These are phyloP conservation scores for Hydrophis major DNA, from an alignment of 2,797 vertebrate genomes.

Conservation along the genomic window DNA sequence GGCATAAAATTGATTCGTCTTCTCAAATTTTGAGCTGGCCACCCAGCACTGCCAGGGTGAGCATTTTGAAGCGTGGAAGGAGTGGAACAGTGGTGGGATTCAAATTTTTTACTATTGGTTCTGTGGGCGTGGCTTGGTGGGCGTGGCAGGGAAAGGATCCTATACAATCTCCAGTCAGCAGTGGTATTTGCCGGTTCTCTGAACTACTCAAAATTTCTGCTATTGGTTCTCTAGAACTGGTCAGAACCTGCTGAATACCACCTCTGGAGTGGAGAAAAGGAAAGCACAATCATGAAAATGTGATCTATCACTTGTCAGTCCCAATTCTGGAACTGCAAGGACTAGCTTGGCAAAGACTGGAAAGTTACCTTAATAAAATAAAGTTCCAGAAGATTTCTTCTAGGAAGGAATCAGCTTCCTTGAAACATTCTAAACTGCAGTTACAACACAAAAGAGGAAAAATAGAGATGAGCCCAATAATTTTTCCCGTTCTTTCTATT, in stretches of 20 bases:
- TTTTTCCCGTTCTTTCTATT: background rate
- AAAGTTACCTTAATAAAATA: background rate
- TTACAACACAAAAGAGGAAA: background rate
- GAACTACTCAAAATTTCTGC: too few relatives aligned
- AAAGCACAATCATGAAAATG: background rate
- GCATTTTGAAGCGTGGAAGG: background rate
- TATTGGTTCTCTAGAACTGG: too few relatives aligned
- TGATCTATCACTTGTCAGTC: background rate
- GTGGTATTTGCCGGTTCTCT: too few relatives aligned
- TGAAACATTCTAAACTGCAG: background rate
- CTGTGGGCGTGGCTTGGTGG: too few relatives aligned
- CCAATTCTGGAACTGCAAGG: background rate
- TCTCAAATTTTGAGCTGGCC: background rate
- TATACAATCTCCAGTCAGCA: too few relatives aligned
- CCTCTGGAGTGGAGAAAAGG: background rate
- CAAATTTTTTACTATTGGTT: too few relatives aligned
- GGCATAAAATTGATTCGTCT: background rate
- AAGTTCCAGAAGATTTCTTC: background rate
- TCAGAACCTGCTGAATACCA: too few relatives aligned
- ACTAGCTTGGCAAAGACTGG: background rate
- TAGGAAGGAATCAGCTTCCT: background rate
- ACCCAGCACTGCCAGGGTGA: background rate
- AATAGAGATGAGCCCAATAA: background rate
- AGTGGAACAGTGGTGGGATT: too few relatives aligned
- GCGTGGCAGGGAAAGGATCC: too few relatives aligned